Percentiles rank a stretch among this genome's conserved stretches.
These are phyloP conservation scores for Gopherus evgoodei DNA, from an alignment of 2,113 vertebrate genomes.

Conservation along the genomic window DNA sequence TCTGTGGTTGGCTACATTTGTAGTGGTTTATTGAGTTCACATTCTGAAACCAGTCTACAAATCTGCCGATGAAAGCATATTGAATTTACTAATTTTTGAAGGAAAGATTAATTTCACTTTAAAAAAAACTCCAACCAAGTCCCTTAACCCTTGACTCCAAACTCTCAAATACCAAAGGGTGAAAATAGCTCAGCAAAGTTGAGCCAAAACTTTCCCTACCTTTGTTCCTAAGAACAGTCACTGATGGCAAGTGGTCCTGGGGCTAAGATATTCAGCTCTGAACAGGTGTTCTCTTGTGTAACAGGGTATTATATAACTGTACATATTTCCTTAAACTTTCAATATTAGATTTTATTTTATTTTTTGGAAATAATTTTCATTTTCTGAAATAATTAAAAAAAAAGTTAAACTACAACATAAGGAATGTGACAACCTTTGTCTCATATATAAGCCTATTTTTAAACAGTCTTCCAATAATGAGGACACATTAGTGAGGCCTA, in stretches of 20 bases:
- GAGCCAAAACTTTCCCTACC: not conserved
- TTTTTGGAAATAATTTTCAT: not conserved
- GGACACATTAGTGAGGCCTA: not conserved
- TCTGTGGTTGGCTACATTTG: not conserved
- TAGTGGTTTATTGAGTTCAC: not conserved
- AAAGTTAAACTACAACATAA: not conserved
- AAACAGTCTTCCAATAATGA: not conserved
- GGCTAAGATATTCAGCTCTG: not conserved
- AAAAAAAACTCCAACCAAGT: slow-evolving; percentile 13
- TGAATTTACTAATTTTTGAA: not conserved
- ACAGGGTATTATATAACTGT: not conserved
- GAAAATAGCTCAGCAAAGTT: not conserved
- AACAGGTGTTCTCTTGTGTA: not conserved
- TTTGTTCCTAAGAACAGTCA: not conserved
- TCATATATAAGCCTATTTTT: not conserved
- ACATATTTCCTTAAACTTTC: not conserved
- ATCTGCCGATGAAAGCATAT: not conserved
- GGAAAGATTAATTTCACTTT: slow-evolving; percentile 19
- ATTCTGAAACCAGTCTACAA: not conserved
- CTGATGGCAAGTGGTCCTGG: not conserved
- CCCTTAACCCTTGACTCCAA: not conserved
- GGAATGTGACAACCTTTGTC: not conserved
- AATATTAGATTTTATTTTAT: not conserved
- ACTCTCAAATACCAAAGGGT: not conserved
- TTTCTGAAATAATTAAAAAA: not conserved